phyloP scores from a whole-genome alignment of 1,140 invertebrate species.

The Camponotus vicinus region DNA sequence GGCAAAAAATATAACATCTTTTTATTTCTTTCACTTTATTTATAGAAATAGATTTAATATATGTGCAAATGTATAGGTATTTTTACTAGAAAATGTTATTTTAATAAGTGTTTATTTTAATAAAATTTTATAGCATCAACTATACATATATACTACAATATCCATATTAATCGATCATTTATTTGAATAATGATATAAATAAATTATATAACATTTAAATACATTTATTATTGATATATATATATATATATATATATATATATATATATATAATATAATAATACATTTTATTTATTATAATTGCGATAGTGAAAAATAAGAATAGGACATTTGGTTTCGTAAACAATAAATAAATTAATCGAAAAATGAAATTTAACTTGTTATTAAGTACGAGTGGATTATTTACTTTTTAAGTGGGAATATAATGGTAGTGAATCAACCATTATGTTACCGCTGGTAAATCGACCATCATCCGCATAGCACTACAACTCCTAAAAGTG shows the following conservation, averaged over 20 bases:
- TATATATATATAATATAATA: background rate
- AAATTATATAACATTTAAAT: no score
- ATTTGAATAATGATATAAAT: no score
- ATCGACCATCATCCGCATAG: conserved; percentile 77
- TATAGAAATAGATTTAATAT: no score
- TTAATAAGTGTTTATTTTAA: no score
- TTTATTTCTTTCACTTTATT: no score
- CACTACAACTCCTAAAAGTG: conserved; percentile 78
- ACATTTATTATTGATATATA: no score
- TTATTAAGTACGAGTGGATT: conserved; percentile 59
- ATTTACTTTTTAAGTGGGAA: conserved; percentile 76
- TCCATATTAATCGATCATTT: no score
- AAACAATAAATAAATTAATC: conserved; percentile 4
- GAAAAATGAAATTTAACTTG: background rate
- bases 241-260: background rate
- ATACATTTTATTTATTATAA: conserved; percentile 28
- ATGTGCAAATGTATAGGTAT: no score
- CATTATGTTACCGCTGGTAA: conserved; percentile 57
- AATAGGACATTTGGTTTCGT: background rate
- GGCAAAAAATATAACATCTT: no score
- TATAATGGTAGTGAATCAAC: conserved; percentile 70
- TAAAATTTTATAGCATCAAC: no score
- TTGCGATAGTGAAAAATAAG: conserved; percentile 18
- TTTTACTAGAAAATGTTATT: no score
- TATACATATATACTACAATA: no score